Evolutionary conservation across 1,140 invertebrate genomes (phyloP).

Genomic region (Trichoplusia ni): DNA sequence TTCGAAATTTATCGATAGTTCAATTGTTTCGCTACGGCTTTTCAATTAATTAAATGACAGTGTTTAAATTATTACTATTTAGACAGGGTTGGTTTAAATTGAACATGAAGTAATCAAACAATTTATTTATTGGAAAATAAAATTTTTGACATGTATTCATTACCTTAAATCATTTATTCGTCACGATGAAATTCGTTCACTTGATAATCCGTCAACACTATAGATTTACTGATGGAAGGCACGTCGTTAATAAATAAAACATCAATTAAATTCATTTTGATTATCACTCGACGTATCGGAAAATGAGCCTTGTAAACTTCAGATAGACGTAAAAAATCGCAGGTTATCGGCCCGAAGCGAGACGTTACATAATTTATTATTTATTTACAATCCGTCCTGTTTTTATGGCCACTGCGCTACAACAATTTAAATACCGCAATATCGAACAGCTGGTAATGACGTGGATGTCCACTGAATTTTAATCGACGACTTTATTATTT

Average conservation of each 20-base stretch:
- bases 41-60: too few species aligned
- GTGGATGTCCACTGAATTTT: slow-evolving; percentile 51
- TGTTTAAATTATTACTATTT: too few species aligned
- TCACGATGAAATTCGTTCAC: neutral
- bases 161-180: too few species aligned
- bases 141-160: too few species aligned
- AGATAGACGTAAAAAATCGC: slow-evolving; percentile 39
- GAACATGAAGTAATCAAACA: too few species aligned
- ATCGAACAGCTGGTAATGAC: slow-evolving; percentile 28
- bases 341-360: slow-evolving; percentile 43
- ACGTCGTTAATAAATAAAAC: slow-evolving; percentile 18
- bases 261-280: slow-evolving; percentile 10
- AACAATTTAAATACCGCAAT: slow-evolving; percentile 29
- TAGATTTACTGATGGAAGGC: neutral
- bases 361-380: slow-evolving; percentile 46
- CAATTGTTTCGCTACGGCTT: too few species aligned
- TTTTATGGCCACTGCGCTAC: slow-evolving; percentile 44
- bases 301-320: slow-evolving; percentile 35
- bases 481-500: slow-evolving; percentile 41
- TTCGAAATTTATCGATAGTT: too few species aligned
- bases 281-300: slow-evolving; percentile 19
- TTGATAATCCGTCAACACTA: slow-evolving; percentile 11
- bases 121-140: too few species aligned
- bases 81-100: too few species aligned
- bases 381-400: slow-evolving; percentile 43